Evolutionary conservation across 2,797 vertebrate genomes (phyloP).

Genomic region (Onychomys leucogaster): DNA sequence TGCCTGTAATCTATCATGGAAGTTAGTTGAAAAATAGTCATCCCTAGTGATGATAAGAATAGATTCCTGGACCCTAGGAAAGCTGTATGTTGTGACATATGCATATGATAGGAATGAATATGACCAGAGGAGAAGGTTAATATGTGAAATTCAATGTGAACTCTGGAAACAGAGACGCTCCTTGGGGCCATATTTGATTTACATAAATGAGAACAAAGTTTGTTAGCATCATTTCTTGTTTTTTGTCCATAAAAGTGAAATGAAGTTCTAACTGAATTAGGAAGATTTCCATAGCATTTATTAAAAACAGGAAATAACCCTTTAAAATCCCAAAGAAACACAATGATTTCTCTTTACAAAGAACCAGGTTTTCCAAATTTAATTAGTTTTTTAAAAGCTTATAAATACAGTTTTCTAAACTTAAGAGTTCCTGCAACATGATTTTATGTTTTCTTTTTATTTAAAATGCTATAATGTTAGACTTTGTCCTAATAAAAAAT

Average conservation of each 20-base stretch:
- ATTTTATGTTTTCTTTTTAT: conserved; percentile 38
- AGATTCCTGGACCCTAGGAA: conserved; percentile 2
- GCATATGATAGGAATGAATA: background rate
- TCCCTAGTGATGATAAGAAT: background rate
- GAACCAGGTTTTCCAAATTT: conserved; percentile 8
- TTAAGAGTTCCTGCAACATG: background rate
- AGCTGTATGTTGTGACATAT: background rate
- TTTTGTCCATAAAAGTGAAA: conserved; percentile 19
- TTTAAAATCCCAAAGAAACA: conserved; percentile 49
- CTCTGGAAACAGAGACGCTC: conserved; percentile 36
- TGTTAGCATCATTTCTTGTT: conserved; percentile 39
- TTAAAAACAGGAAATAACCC: conserved; percentile 29
- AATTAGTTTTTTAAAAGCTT: conserved; percentile 33
- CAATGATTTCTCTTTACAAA: conserved; percentile 32
- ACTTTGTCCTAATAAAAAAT: conserved; percentile 41
- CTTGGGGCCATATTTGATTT: conserved; percentile 25
- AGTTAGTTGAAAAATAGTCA: background rate
- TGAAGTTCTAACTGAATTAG: conserved; percentile 48
- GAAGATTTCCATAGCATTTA: conserved; percentile 37
- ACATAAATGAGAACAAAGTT: conserved; percentile 45
- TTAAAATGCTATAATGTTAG: conserved; percentile 32
- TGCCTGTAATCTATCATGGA: background rate
- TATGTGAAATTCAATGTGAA: conserved; percentile 46
- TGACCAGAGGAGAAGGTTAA: conserved; percentile 28
- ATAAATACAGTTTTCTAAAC: conserved; percentile 40